A percentile compares a stretch with the other conserved stretches of the same genome.
phyloP scores from a whole-genome alignment of 2,888 invertebrate species.

The Adelognathus sp. region DNA sequence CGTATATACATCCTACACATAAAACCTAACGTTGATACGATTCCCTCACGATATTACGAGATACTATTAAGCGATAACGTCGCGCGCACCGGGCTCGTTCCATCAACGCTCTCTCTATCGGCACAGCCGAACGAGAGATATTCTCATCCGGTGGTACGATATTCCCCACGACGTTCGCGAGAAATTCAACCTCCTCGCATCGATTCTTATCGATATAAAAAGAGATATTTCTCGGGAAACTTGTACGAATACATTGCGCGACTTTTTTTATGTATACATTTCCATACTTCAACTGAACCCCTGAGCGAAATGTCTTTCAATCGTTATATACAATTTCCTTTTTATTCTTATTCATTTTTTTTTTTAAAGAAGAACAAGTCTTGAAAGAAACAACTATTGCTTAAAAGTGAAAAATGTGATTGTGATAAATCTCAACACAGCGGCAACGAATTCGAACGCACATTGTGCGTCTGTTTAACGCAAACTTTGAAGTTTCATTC shows the following conservation, averaged over 20 bases:
- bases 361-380: no score
- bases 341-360: no score
- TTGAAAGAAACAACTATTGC: no score
- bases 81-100: conserved; percentile 56
- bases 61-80: conserved; percentile 64
- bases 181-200: conserved; percentile 18
- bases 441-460: no score
- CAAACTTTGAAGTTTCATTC: no score
- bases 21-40: conserved; percentile 38
- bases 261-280: background rate
- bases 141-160: background rate
- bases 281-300: background rate
- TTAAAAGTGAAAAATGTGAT: no score
- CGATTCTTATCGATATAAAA: conserved; percentile 43
- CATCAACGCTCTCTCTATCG: conserved; percentile 36
- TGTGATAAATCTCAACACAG: no score
- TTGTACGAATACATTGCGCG: conserved; percentile 32
- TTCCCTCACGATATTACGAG: conserved; percentile 61
- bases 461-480: no score
- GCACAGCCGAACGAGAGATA: conserved; percentile 3
- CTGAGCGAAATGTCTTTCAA: conserved; percentile 28
- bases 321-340: background rate
- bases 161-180: conserved; percentile 36
- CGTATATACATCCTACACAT: background rate
- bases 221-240: conserved; percentile 32